phyloP scores from a whole-genome alignment of 2,797 vertebrate species.

The Austrolebias charrua region DNA sequence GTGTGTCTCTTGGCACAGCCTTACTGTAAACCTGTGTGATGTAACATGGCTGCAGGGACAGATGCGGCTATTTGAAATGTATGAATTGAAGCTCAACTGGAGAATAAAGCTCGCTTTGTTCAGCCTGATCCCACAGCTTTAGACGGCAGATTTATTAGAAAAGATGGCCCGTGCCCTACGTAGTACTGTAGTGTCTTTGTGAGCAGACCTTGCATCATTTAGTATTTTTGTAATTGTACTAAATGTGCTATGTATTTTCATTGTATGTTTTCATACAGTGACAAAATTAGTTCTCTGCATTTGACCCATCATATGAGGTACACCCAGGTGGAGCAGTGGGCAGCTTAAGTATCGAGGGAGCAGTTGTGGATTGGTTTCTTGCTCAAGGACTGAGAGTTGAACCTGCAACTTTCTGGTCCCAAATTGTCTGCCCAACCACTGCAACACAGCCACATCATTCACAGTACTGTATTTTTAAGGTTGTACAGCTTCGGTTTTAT shows the following conservation, averaged over 20 bases:
- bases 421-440: too few species aligned
- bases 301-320: too few species aligned
- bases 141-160: conserved; percentile 33
- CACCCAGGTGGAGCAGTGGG: too few species aligned
- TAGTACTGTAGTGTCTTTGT: conserved; percentile 31
- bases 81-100: conserved; percentile 39
- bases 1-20: neutral
- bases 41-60: conserved; percentile 27
- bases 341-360: too few species aligned
- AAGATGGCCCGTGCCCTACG: conserved; percentile 27
- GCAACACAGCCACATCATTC: neutral
- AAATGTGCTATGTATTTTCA: too few species aligned
- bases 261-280: too few species aligned
- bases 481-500: neutral
- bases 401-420: too few species aligned
- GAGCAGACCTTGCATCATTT: conserved; percentile 13
- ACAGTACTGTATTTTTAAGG: conserved; percentile 1
- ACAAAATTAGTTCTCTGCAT: too few species aligned
- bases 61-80: conserved; percentile 46
- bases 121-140: conserved; percentile 46
- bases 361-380: too few species aligned
- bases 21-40: conserved; percentile 20
- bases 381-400: too few species aligned
- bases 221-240: neutral
- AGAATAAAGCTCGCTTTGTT: conserved; percentile 54